Evolutionary conservation across 1,140 invertebrate genomes (phyloP).

Genomic region (Telenomus remus): DNA sequence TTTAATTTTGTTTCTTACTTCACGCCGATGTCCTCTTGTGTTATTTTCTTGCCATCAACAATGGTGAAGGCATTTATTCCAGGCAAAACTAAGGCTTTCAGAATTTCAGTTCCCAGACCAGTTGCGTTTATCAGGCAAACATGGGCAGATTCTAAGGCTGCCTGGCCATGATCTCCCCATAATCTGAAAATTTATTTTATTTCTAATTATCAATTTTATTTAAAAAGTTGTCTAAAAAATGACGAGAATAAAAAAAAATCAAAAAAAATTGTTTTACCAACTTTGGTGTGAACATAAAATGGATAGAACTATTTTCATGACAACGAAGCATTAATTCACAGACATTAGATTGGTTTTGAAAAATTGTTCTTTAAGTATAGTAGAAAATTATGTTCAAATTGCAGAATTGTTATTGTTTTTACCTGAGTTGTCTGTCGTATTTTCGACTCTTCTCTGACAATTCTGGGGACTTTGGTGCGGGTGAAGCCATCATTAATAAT

Average conservation of each 20-base stretch:
- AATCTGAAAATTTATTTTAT: slow-evolving; percentile 78
- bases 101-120: slow-evolving; percentile 94
- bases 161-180: slow-evolving; percentile 98
- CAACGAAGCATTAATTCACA: too few relatives aligned
- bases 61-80: slow-evolving; percentile 98
- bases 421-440: slow-evolving; percentile 92
- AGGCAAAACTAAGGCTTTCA: slow-evolving; percentile 95
- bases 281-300: too few relatives aligned
- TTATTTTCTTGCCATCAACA: slow-evolving; percentile 91
- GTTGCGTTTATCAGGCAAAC: slow-evolving; percentile 97
- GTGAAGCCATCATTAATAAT: slow-evolving; percentile 79
- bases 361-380: slow-evolving; percentile 11
- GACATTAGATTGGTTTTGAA: slow-evolving; percentile 11
- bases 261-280: too few relatives aligned
- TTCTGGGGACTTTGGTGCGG: slow-evolving; percentile 87
- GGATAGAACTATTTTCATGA: too few relatives aligned
- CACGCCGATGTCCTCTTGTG: slow-evolving; percentile 92
- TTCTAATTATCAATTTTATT: not conserved
- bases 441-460: slow-evolving; percentile 86
- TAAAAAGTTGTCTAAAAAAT: too few relatives aligned
- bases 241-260: too few relatives aligned
- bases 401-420: not conserved
- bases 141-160: slow-evolving; percentile 88
- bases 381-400: too few relatives aligned
- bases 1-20: slow-evolving; percentile 80